Base-by-base conservation (phyloP, 2,797 vertebrate species). In the Sebastes steindachneri region DNA sequence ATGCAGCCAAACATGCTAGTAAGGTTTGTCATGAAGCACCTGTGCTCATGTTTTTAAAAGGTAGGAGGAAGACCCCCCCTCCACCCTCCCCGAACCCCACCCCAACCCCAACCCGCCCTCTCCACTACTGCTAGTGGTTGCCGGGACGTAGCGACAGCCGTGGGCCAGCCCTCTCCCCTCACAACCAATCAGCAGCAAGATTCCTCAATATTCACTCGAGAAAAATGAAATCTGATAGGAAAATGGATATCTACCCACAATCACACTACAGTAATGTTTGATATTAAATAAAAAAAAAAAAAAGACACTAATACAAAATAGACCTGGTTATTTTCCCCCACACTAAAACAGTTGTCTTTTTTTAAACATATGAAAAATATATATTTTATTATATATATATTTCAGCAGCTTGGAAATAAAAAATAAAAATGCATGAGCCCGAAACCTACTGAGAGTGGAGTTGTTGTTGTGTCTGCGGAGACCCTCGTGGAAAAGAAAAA, bases 1-100 rank as follows among this genome's bases (percentile, higher is more conserved):
- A 97, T 97, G 97, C 97, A 98, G 97, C 96, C 97, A 96, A 97
- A 97, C 97, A 98, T 98, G 98, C 97, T 97, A 96, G 95, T 97
- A 96, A 94, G 92, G 95, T 97, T 92, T 93, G 94, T 96, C 96
- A 97, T 96, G 97, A 97, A 98, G 97, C 97, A 97, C 97, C 97
- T 96, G 97, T 97, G 97, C 97, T 97, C 96, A 93, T 95, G 95
- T 95, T 89, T 84, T 80, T 93, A 95, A 55, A 55, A 92, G 93
- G 69, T 93, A 95, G 95, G 95, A 92, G 89, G 95, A 93, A 88
- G 68, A 93, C 91, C 94, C 90, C 73, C 75, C 76, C 62, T 9
- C 25, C 66, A 1, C 9, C 29, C 45, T 9, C 53, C 53, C 3
- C 5, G 11, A 37, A 37, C 0, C 11, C 10, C 14, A 19, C 58